These are phyloP conservation scores for Pyxicephalus adspersus DNA, from an alignment of 2,113 vertebrate species.

Conservation along the genomic window DNA sequence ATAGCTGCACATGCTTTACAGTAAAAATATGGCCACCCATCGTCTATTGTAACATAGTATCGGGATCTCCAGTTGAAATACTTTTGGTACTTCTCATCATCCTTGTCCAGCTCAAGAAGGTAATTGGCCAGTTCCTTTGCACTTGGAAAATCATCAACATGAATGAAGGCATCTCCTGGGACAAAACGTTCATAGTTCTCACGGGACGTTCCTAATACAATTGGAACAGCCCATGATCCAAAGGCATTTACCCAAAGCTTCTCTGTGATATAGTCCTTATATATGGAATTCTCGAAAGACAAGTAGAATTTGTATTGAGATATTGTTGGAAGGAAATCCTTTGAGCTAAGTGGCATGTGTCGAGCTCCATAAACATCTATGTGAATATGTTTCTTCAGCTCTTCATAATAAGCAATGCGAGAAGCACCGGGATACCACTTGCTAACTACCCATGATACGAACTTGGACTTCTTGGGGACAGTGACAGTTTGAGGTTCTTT, in stretches of 20 bases:
- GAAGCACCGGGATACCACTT: conserved; percentile 58
- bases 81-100: conserved; percentile 59
- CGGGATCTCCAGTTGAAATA: conserved; percentile 62
- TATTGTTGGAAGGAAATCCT: conserved; percentile 8
- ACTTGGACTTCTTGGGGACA: conserved; percentile 34
- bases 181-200: conserved; percentile 69
- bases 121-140: conserved; percentile 63
- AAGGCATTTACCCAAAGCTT: conserved; percentile 77
- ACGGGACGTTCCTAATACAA: conserved; percentile 73
- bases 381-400: conserved; percentile 62
- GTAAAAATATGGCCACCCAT: neutral
- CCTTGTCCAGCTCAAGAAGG: conserved; percentile 63
- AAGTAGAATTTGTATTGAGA: conserved; percentile 69
- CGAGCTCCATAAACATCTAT: conserved; percentile 65
- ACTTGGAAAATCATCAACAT: conserved; percentile 71
- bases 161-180: conserved; percentile 77
- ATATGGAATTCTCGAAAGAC: conserved; percentile 79
- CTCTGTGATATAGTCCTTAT: conserved; percentile 77
- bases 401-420: conserved; percentile 61
- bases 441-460: conserved; percentile 71
- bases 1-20: neutral
- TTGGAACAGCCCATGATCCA: conserved; percentile 64
- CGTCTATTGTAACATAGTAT: neutral
- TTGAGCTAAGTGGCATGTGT: conserved; percentile 49
- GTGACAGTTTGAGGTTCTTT: neutral